Evolutionary conservation across 2,113 vertebrate species (phyloP).

Genomic region (Carassius carassius): DNA sequence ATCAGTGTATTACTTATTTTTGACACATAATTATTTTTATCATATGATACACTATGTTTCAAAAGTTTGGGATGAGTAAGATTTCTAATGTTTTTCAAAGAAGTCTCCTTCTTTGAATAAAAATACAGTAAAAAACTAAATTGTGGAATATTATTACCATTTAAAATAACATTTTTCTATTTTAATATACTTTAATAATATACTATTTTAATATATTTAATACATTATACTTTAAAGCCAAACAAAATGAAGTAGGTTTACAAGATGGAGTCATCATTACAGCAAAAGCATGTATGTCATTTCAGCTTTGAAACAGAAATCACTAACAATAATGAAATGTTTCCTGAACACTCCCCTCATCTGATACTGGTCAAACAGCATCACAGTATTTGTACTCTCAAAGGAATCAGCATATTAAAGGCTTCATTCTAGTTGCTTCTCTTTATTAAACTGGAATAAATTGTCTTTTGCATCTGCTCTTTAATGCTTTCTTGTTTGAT

Average conservation of each 20-base stretch:
- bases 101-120: too few species aligned
- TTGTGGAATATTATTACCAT: too few species aligned
- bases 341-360: too few species aligned
- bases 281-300: not conserved
- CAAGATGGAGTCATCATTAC: not conserved
- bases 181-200: too few species aligned
- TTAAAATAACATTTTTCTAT: too few species aligned
- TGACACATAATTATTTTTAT: too few species aligned
- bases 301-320: not conserved
- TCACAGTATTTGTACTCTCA: not conserved
- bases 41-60: too few species aligned
- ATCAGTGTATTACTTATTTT: not conserved
- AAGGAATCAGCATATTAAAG: not conserved
- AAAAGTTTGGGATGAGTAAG: too few species aligned
- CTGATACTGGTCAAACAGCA: not conserved
- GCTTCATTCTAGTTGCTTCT: not conserved
- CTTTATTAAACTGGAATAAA: not conserved
- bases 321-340: not conserved
- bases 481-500: not conserved
- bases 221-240: too few species aligned
- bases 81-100: too few species aligned
- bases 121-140: too few species aligned
- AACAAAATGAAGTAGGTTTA: not conserved
- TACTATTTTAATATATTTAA: too few species aligned
- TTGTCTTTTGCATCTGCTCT: not conserved